Evolutionary conservation across 2,113 vertebrate genomes (phyloP).

Genomic region (Anarrhichthys ocellatus): DNA sequence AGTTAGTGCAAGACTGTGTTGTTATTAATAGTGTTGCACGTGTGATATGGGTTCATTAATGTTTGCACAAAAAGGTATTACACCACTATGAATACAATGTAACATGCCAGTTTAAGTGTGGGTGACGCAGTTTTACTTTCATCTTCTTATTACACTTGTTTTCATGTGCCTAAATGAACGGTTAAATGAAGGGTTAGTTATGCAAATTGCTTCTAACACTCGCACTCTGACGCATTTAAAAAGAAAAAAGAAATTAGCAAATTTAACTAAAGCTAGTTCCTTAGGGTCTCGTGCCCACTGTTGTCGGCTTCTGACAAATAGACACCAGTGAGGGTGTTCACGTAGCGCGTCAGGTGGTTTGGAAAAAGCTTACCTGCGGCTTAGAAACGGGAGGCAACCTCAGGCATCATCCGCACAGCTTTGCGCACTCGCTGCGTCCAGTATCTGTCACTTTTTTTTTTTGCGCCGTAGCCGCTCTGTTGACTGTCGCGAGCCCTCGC

Average conservation of each 20-base stretch:
- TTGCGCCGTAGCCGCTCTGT: not conserved
- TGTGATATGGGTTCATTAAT: not conserved
- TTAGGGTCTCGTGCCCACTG: not conserved
- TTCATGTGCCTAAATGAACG: not conserved
- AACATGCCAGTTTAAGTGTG: not conserved
- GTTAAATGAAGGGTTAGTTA: not conserved
- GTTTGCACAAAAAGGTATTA: not conserved
- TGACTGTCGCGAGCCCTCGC: not conserved
- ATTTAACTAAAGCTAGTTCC: not conserved
- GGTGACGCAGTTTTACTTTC: not conserved
- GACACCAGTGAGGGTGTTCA: not conserved
- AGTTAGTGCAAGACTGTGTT: not conserved
- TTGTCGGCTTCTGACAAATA: too few relatives aligned
- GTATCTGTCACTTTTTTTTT: not conserved
- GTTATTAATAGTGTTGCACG: not conserved
- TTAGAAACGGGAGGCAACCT: not conserved
- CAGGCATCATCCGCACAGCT: conserved; percentile 10
- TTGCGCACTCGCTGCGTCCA: not conserved
- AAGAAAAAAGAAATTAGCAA: not conserved
- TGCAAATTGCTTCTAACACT: accelerated
- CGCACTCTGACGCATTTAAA: not conserved
- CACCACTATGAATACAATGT: not conserved
- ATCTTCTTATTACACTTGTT: not conserved
- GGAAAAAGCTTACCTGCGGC: conserved; percentile 35
- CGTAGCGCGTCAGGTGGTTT: not conserved